Base-by-base conservation (phyloP, 2,797 vertebrate species). In the Atherinosoma microstoma region DNA sequence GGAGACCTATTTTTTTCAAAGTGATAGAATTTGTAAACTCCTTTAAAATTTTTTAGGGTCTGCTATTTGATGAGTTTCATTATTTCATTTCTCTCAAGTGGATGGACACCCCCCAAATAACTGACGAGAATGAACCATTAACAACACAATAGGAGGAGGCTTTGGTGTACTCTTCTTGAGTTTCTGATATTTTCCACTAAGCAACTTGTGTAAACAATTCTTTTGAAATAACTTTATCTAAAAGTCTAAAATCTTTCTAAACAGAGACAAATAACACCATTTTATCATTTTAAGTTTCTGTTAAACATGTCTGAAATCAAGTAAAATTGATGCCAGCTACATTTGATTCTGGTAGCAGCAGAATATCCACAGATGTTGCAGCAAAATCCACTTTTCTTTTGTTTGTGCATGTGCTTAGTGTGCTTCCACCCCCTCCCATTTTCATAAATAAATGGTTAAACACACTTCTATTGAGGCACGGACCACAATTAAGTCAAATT, bases 381-480 rank as follows among this genome's bases (percentile, higher is more conserved):
- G 40, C 61, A 58, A 58, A 61, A 53, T 58, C 15, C 6, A 45
- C 6, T 45, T 45, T 10, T 67, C 29, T 60, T 0, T 18, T 59
- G n/a, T 66, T 16, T 13, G 10, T 35, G 15, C 60, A 45, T 45
- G 42, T 4, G 40, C 16, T 45, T 69, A 75, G 51, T 77, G 60
- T 45, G 36, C 4, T 9, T 40, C 3, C 18, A 20, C 7, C 65
- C 22, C 8, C 16, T 47, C 11, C 24, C 53, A 58, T 47, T 57
- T 40, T 65, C 18, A 58, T 18, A 22, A 67, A 54, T 29, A 27
- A 29, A 64, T 40, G 20, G 12, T 58, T 67, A 36, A 64, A 77
- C n/a, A 71, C n/a, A 68, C 34, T 53, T 67, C 27, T 8, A 30
- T 47, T 65, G 58, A 29, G 35, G 30, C 56, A 57, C 22, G 64